These are phyloP conservation scores for Rhinichthys klamathensis DNA, from an alignment of 2,113 vertebrate species.

Conservation along the genomic window DNA sequence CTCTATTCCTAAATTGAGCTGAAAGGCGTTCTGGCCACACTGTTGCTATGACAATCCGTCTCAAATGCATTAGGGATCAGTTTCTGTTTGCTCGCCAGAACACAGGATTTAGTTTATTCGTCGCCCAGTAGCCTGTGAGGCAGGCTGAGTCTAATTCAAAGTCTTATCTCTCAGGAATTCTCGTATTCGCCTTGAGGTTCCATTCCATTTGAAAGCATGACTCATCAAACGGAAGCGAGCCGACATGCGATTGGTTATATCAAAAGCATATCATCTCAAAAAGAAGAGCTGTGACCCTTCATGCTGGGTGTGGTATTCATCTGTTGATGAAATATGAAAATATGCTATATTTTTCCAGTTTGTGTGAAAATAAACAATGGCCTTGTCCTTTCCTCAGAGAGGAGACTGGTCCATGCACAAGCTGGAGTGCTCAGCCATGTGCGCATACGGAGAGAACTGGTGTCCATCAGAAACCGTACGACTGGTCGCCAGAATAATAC, in stretches of 20 bases:
- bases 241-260: background rate
- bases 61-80: constrained; percentile 54
- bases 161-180: constrained; percentile 20
- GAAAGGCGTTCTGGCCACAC: background rate
- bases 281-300: constrained; percentile 15
- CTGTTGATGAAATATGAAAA: background rate
- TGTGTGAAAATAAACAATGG: background rate
- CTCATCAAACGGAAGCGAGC: constrained; percentile 3
- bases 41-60: constrained; percentile 63
- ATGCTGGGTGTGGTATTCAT: background rate
- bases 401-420: constrained; percentile 97
- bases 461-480: constrained; percentile 94
- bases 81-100: constrained; percentile 52
- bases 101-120: constrained; percentile 41
- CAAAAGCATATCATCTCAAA: constrained; percentile 13
- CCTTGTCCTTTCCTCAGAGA: constrained; percentile 76
- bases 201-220: constrained; percentile 8
- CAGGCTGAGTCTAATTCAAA: constrained; percentile 28
- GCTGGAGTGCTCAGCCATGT: constrained; percentile 93
- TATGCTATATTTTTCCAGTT: background rate
- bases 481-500: constrained; percentile 90
- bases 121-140: constrained; percentile 32
- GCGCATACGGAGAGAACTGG: constrained; percentile 91
- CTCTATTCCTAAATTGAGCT: constrained; percentile 27
- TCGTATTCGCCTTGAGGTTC: background rate